A percentile compares a stretch with the other conserved stretches of the same genome.
phyloP scores from a whole-genome alignment of 2,113 vertebrate species.

The Ciconia boyciana region DNA sequence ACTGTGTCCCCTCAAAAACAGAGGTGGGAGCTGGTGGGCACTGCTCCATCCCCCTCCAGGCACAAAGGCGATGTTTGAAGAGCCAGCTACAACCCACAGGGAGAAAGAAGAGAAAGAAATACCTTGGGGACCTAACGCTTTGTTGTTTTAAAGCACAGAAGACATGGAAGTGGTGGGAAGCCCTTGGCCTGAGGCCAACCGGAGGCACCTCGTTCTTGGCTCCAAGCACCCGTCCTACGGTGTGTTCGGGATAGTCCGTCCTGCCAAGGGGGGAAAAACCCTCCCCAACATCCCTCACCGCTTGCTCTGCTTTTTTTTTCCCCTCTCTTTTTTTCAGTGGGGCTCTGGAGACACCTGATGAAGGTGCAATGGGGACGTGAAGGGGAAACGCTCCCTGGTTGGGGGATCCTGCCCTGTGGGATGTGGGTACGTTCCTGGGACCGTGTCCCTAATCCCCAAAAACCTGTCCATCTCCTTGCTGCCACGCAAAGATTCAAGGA shows the following conservation, averaged over 20 bases:
- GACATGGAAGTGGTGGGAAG: not conserved
- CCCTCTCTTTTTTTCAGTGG: rapidly evolving
- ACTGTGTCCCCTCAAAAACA: not conserved
- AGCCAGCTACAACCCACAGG: not conserved
- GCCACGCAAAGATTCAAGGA: not conserved
- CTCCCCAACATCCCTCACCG: not conserved
- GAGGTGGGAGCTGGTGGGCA: not conserved
- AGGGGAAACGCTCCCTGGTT: not conserved
- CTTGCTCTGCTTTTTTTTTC: not conserved
- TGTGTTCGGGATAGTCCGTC: not conserved
- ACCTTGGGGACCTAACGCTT: not conserved
- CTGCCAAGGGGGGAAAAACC: not conserved
- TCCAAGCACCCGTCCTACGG: rapidly evolving
- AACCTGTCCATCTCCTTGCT: not conserved
- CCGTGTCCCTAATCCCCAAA: not conserved
- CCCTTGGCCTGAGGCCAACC: not conserved
- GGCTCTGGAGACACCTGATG: not conserved
- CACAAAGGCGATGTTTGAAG: not conserved
- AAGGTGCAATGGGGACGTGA: not conserved
- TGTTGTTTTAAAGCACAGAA: not conserved
- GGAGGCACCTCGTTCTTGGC: not conserved
- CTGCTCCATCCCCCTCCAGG: not conserved
- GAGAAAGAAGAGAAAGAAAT: not conserved
- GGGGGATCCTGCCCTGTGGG: not conserved
- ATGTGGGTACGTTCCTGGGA: not conserved